Base-by-base conservation (phyloP, 2,113 vertebrate species). In the Argyrosomus japonicus region DNA sequence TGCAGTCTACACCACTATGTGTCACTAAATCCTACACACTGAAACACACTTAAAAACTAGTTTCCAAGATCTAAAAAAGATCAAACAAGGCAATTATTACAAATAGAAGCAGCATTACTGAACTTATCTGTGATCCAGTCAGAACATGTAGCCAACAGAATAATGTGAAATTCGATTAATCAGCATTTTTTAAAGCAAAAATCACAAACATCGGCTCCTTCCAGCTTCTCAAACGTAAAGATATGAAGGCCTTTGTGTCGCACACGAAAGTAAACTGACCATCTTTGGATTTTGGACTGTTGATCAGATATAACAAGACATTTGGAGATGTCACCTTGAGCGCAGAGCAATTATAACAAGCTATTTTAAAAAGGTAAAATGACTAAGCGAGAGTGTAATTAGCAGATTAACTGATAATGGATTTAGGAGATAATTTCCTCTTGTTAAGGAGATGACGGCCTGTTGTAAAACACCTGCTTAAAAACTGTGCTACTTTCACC, bases 401-500 rank as follows among this genome's bases (percentile, higher is more conserved):
- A 9, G 17, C n/a, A 50, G 18, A 15, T 27, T 12, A 18, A 47
- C 47, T 2, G 3, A 48, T 54, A 54, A 27, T 23, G 3, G 8
- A 67, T 47, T 61, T 53, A 17, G 10, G 29, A 45, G 17, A 43
- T 36, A 13, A 18, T 43, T 64, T 36, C 27, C 10, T 36, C 13
- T 64, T 8, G 7, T 51, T 47, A 47, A 29, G 19, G 21, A 23
- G 43, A 40, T 50, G 36, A 3, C 0, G 3, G 53, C 5, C 9
- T 40, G 36, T 40, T 8, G 36, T 9, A 40, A 40, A 64, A 73
- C 65, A 80, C 25, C 61, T 19, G 21, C 21, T 62, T 56, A 29
- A 25, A 60, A 53, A 70, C 23, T 40, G 1, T 40, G 73, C 50
- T 27, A 9, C 10, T 62, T 88, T 62, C 48, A 50, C 64, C 25